A percentile compares a stretch with the other conserved stretches of the same genome.
Conservation (phyloP, 2,797 vertebrate species). For the Naso thynnoides region DNA sequence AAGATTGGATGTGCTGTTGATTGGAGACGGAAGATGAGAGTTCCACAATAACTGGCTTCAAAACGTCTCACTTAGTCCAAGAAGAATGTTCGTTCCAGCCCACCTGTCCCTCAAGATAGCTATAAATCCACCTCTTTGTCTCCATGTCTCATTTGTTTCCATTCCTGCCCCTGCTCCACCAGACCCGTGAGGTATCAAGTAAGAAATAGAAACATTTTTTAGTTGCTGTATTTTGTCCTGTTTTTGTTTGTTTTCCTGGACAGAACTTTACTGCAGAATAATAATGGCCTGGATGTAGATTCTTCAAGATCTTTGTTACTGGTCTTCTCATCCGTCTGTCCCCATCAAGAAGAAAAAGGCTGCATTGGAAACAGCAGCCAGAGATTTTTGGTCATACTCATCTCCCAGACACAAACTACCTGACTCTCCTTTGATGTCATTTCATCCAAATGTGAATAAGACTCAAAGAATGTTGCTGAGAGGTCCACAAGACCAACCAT, state of each 20-base stretch:
- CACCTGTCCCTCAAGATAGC: not conserved
- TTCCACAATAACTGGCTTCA: not conserved
- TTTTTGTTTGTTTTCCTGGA: not conserved
- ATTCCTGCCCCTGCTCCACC: not conserved
- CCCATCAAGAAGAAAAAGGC: conserved; percentile 12
- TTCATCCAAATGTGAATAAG: conserved; percentile 28
- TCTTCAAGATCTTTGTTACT: conserved; percentile 34
- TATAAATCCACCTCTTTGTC: not conserved
- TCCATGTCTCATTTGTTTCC: not conserved
- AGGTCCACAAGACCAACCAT: conserved; percentile 2
- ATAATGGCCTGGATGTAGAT: conserved; percentile 34
- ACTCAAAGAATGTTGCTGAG: conserved; percentile 50
- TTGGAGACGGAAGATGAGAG: not conserved
- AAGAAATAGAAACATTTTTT: conserved; percentile 20
- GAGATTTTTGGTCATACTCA: not conserved
- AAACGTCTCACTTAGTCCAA: conserved; percentile 1
- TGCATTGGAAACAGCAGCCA: conserved; percentile 1
- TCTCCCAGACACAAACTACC: conserved; percentile 11
- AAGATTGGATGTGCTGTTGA: not conserved
- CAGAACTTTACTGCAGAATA: conserved; percentile 26
- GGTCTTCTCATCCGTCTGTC: conserved; percentile 21
- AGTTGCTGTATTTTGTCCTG: too few relatives aligned
- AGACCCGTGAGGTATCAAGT: conserved; percentile 32
- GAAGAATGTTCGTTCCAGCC: not conserved
- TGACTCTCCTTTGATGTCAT: conserved; percentile 6